Evolutionary conservation across 1,140 invertebrate species (phyloP), one percentile per base, ranked within the genome.

Genomic region (Caerostris darwini): DNA sequence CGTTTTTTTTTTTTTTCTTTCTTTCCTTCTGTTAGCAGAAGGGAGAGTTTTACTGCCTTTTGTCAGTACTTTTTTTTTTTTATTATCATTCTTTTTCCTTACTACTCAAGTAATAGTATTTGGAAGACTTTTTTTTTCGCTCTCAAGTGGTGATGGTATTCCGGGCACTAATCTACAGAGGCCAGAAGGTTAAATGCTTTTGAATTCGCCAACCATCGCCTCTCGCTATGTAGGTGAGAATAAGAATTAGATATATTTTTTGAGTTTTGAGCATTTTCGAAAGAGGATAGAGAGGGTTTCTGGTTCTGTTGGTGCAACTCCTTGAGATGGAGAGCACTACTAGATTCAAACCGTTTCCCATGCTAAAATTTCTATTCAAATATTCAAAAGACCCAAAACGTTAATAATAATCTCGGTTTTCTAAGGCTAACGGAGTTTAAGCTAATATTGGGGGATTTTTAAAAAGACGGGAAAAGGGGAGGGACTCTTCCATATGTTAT

Each of bases 161-260:
- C 58, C 34, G 77, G 56, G 58, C n/a, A 58, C 58, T 83, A 71
- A 58, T 93, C 85, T 86, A n/a, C 82, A 71, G 91, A 92, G 90
- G 81, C 58, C 82, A 81, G 85, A 8, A 92, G 90, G 90, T 92
- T 92, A 92, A 92, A 92, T 85, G 58, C 59, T 92, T 92, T 81
- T 82, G 57, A 77, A 90, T 71, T 54, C 90, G 59, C n/a, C 12
- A 71, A 57, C n/a, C 87, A 19, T 64, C 57, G 85, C 34, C 19
- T 87, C 34, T 87, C 34, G 34, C 58, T 59, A 53, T 57, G 87
- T 69, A 71, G 53, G 64, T 53, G 67, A 90, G 87, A 90, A 59
- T 61, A 87, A 64, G 85, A 87, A 54, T 50, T 53, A 87, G 85
- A 87, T 57, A 64, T 53, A 61, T 87, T 61, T 64, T 8, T 64